These are phyloP conservation scores for Tetragnatha versicolor DNA, from an alignment of 1,140 invertebrate genomes.

Conservation along the genomic window DNA sequence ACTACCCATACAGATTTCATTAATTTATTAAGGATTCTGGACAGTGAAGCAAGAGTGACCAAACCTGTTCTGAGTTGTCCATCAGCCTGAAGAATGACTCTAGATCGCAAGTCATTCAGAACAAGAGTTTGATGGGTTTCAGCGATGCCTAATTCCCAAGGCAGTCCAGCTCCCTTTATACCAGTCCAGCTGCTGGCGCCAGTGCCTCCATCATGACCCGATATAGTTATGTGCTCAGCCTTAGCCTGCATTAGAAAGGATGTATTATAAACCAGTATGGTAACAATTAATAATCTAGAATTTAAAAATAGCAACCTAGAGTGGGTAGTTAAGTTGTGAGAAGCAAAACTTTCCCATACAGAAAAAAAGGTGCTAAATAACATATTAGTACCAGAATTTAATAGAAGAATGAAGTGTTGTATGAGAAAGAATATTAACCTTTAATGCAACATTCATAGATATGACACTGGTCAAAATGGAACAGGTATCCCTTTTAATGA, in stretches of 20 bases:
- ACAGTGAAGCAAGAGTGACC: too few species aligned
- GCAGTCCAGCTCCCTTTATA: slow-evolving; percentile 67
- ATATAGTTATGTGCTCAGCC: slow-evolving; percentile 68
- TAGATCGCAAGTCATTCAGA: slow-evolving; percentile 83
- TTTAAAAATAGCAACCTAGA: neutral
- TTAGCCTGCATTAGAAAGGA: slow-evolving; percentile 61
- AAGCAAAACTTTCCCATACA: too few species aligned
- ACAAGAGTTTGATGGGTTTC: slow-evolving; percentile 75
- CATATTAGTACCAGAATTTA: neutral
- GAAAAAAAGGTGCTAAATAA: neutral
- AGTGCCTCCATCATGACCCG: slow-evolving; percentile 68
- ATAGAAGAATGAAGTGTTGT: too few species aligned
- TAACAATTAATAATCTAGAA: neutral
- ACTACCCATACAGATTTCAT: too few species aligned
- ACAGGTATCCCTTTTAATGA: too few species aligned
- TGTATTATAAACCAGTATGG: neutral
- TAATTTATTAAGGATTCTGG: too few species aligned
- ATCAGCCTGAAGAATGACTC: slow-evolving; percentile 66
- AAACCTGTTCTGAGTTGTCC: slow-evolving; percentile 72
- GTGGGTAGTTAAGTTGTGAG: too few species aligned
- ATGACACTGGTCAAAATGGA: too few species aligned
- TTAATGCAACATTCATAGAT: too few species aligned
- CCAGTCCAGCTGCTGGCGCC: slow-evolving; percentile 69
- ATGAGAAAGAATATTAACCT: too few species aligned
- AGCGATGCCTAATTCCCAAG: slow-evolving; percentile 68